These are phyloP conservation scores for Oreochromis mossambicus DNA, from an alignment of 2,797 vertebrate genomes.

Conservation along the genomic window DNA sequence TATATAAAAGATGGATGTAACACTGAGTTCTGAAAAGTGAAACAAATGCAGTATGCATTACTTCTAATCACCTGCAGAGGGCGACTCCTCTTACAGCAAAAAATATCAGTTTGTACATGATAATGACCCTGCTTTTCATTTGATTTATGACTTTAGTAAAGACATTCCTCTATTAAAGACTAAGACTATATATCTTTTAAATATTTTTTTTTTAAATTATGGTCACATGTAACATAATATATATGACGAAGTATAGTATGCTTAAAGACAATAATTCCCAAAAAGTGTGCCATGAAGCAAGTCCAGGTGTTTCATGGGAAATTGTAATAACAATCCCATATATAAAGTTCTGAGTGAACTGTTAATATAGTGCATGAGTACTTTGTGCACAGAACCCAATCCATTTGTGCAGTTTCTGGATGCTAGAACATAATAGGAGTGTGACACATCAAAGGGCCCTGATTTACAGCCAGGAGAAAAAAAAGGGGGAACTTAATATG, in stretches of 20 bases:
- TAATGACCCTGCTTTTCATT: not conserved
- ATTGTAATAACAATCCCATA: not conserved
- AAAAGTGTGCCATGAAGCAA: not conserved
- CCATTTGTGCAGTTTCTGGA: not conserved
- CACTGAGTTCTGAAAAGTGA: not conserved
- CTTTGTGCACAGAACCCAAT: not conserved
- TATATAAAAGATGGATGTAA: not conserved
- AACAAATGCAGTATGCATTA: not conserved
- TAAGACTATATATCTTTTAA: not conserved
- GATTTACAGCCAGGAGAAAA: not conserved
- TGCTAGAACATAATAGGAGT: not conserved
- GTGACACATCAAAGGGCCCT: not conserved
- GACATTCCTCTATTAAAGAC: not conserved
- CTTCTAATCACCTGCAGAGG: not conserved
- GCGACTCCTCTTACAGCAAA: not conserved
- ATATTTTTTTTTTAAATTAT: not conserved
- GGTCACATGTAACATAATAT: not conserved
- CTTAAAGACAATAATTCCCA: not conserved
- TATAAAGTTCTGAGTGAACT: not conserved
- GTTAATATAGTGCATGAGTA: not conserved
- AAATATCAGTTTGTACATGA: not conserved
- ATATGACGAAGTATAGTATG: not conserved
- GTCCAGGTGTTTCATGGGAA: accelerated
- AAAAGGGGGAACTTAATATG: not conserved
- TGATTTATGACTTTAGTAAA: not conserved